Evolutionary conservation across 2,113 vertebrate species (phyloP).

Genomic region (Pyrgilauda ruficollis): DNA sequence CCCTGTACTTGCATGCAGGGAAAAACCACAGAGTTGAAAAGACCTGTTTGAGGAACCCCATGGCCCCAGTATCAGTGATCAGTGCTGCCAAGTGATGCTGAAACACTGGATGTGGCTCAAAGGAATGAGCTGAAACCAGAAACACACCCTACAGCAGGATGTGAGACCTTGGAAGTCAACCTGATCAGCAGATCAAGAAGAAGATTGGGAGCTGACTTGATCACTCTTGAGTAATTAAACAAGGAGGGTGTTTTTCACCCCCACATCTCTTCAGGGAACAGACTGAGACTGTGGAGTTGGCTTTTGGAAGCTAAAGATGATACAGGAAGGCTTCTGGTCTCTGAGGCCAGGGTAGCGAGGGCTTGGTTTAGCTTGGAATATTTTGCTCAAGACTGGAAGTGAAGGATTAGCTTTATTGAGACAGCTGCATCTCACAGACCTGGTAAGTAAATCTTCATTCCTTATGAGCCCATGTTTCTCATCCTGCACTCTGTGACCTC

Average conservation of each 20-base stretch:
- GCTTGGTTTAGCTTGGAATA: not conserved
- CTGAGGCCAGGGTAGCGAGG: not conserved
- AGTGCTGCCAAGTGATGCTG: not conserved
- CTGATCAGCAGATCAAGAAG: not conserved
- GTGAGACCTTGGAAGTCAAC: not conserved
- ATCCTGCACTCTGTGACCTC: not conserved
- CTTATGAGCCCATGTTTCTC: not conserved
- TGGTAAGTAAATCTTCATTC: not conserved
- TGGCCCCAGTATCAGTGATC: rapidly evolving
- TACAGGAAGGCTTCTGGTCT: not conserved
- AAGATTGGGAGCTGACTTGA: not conserved
- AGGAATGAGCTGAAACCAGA: constrained; percentile 15
- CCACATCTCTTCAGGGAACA: not conserved
- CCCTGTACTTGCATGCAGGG: not conserved
- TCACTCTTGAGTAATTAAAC: not conserved
- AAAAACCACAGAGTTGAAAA: not conserved
- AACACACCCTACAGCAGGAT: not conserved
- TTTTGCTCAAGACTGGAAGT: not conserved
- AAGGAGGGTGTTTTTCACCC: not conserved
- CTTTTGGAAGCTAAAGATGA: not conserved
- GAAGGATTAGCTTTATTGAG: not conserved
- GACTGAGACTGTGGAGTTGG: not conserved
- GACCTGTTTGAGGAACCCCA: not conserved
- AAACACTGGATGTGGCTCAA: not conserved
- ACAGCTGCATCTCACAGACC: not conserved